Evolutionary conservation across 2,113 vertebrate genomes (phyloP).

Genomic region (Marmota flaviventris): DNA sequence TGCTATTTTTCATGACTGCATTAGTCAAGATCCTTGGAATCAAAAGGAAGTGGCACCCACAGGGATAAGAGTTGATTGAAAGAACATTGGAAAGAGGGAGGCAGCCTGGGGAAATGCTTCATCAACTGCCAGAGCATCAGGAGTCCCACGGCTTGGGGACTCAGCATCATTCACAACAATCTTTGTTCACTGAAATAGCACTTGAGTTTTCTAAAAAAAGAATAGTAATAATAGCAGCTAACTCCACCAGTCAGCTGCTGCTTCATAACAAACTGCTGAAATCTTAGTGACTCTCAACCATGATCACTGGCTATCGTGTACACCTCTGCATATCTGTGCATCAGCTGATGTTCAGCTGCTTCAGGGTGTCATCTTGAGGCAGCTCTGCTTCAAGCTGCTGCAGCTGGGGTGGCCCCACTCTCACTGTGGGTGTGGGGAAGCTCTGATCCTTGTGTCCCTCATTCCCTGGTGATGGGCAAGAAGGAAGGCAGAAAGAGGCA

Average conservation of each 20-base stretch:
- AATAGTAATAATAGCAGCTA: not conserved
- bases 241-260: not conserved
- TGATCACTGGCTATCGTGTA: not conserved
- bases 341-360: not conserved
- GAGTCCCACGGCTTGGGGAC: not conserved
- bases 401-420: not conserved
- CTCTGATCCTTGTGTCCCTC: not conserved
- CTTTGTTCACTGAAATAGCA: not conserved
- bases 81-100: not conserved
- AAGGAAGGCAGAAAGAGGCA: not conserved
- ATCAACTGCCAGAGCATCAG: not conserved
- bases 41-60: not conserved
- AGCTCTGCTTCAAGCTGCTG: not conserved
- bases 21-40: constrained; percentile 8
- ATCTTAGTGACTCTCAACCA: not conserved
- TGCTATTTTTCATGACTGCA: not conserved
- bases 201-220: not conserved
- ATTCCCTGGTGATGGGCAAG: not conserved
- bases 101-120: not conserved
- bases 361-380: not conserved
- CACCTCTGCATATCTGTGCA: not conserved
- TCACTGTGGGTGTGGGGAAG: not conserved
- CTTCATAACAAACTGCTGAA: not conserved
- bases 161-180: not conserved
- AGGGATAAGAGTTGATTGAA: constrained; percentile 24